Percentiles rank a stretch among this genome's conserved stretches.
Conservation (phyloP, 92 coral and sea anemone species). For the Pocillopora meandrina region DNA sequence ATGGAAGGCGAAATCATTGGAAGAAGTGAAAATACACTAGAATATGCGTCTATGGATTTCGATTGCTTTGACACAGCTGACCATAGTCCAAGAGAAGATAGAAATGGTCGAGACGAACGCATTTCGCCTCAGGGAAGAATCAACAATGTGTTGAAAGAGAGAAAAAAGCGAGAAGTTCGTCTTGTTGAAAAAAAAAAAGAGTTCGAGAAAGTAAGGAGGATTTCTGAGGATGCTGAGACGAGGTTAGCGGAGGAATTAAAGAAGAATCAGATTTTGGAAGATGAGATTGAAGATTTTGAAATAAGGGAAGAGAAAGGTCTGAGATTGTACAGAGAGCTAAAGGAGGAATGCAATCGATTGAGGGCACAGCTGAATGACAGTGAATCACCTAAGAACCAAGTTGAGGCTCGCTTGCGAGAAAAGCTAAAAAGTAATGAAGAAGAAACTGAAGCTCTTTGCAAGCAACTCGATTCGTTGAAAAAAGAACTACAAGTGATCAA, state of each 20-base stretch:
- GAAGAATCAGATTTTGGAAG: conserved; percentile 20
- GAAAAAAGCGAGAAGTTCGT: conserved; percentile 4
- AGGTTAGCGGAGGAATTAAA: conserved; percentile 22
- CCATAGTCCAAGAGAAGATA: neutral
- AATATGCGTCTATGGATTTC: neutral
- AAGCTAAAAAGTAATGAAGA: conserved; percentile 22
- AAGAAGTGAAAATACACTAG: conserved; percentile 17
- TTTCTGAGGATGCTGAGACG: conserved; percentile 26
- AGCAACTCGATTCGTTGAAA: conserved; percentile 17
- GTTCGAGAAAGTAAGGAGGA: conserved; percentile 14
- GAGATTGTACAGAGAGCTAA: conserved; percentile 20
- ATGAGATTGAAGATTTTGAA: conserved; percentile 29
- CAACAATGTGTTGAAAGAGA: too few species aligned
- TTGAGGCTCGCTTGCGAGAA: conserved; percentile 13
- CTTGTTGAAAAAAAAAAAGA: conserved; percentile 21
- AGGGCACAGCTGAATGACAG: conserved; percentile 13
- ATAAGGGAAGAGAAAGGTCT: conserved; percentile 12
- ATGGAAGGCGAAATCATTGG: conserved; percentile 23
- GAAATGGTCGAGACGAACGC: neutral
- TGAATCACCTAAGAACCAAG: neutral
- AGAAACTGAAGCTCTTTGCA: conserved; percentile 24
- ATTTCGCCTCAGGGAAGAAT: neutral
- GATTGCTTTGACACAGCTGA: neutral
- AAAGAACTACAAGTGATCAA: conserved; percentile 23
- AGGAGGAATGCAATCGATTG: conserved; percentile 38